Conservation (phyloP, 1,140 invertebrate genomes). For the Hormaphis cornu region DNA sequence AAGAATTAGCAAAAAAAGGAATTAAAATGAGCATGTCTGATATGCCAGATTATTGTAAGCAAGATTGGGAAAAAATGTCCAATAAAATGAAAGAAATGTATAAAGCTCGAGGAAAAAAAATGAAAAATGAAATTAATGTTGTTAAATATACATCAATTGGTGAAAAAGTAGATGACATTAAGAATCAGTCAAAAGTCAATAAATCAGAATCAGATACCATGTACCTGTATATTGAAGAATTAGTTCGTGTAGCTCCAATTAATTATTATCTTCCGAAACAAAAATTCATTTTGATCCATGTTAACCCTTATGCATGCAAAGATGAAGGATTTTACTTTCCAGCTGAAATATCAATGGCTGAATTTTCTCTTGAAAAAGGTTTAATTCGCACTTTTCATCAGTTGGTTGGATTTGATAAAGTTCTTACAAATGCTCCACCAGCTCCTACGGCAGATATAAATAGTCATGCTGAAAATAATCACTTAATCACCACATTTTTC, state of each 20-base stretch:
- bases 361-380: conserved; percentile 4
- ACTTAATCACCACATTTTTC: background rate
- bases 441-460: conserved; percentile 2
- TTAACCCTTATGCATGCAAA: background rate
- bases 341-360: conserved; percentile 1
- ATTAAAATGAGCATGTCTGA: background rate
- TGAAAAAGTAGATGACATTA: conserved; percentile 1
- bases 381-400: conserved; percentile 2
- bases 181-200: background rate
- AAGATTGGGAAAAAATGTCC: conserved; percentile 8
- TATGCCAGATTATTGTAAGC: conserved; percentile 4
- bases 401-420: conserved; percentile 13
- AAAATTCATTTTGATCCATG: conserved; percentile 13
- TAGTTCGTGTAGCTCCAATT: background rate
- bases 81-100: background rate
- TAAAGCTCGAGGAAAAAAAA: background rate
- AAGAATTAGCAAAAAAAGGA: background rate
- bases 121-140: background rate
- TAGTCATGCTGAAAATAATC: background rate
- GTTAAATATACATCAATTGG: background rate
- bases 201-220: background rate
- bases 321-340: conserved; percentile 17
- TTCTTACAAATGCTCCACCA: background rate
- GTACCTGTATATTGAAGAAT: conserved; percentile 3
- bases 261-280: background rate